Evolutionary conservation across 2,797 vertebrate genomes (phyloP).

Genomic region (Myripristis murdjan): DNA sequence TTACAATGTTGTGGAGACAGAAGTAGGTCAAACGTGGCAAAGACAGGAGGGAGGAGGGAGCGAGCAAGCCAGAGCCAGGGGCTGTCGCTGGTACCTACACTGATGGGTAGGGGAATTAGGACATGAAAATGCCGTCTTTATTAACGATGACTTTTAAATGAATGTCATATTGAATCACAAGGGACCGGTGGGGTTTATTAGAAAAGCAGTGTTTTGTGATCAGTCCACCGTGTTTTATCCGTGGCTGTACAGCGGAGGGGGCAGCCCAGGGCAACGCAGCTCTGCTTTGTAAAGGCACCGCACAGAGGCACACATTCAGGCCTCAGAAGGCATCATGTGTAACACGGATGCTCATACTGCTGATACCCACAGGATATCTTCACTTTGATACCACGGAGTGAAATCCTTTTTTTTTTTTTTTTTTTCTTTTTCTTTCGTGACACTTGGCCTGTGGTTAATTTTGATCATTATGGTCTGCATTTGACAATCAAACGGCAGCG

Average conservation of each 20-base stretch:
- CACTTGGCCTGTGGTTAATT: slow-evolving; percentile 64
- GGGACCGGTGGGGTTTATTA: slow-evolving; percentile 66
- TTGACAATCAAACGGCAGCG: slow-evolving; percentile 56
- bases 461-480: slow-evolving; percentile 55
- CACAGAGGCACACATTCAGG: slow-evolving; percentile 29
- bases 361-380: slow-evolving; percentile 66
- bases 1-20: slow-evolving; percentile 82
- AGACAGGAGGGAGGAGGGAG: slow-evolving; percentile 68
- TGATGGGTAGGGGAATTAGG: slow-evolving; percentile 78
- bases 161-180: slow-evolving; percentile 82
- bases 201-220: slow-evolving; percentile 71
- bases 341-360: slow-evolving; percentile 56
- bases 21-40: slow-evolving; percentile 83
- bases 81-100: slow-evolving; percentile 77
- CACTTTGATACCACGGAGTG: slow-evolving; percentile 55
- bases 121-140: slow-evolving; percentile 78
- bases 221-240: slow-evolving; percentile 63
- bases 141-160: slow-evolving; percentile 81
- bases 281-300: slow-evolving; percentile 24
- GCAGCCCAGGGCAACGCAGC: slow-evolving; percentile 54
- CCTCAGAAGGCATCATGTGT: slow-evolving; percentile 58
- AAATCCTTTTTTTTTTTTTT: slow-evolving; percentile 20
- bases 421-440: too few species aligned
- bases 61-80: slow-evolving; percentile 63
- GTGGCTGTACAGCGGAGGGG: slow-evolving; percentile 15